Conservation (phyloP, 2,797 vertebrate genomes). For the Argyrosomus regius region DNA sequence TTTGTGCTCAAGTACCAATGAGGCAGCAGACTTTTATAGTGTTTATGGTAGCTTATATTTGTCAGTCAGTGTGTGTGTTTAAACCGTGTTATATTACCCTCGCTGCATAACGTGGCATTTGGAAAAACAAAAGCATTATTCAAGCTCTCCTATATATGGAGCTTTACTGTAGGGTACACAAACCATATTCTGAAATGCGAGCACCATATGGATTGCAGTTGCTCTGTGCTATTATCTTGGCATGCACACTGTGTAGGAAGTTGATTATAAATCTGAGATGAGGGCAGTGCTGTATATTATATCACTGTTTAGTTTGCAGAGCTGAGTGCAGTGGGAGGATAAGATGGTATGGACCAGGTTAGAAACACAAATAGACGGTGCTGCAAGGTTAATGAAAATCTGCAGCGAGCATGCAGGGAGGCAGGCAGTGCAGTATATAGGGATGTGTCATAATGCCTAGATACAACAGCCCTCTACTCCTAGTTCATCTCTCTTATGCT, state of each 20-base stretch:
- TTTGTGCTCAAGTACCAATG: constrained; percentile 16
- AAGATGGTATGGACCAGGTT: constrained; percentile 49
- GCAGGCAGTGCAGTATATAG: constrained; percentile 51
- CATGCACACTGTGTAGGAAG: constrained; percentile 47
- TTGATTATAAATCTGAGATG: constrained; percentile 45
- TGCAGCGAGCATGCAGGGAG: constrained; percentile 58
- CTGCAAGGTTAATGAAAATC: constrained; percentile 76
- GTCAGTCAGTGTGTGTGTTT: constrained; percentile 8
- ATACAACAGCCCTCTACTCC: constrained; percentile 44
- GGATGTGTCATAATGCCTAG: constrained; percentile 65
- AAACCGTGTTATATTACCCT: constrained; percentile 25
- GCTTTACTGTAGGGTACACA: constrained; percentile 7
- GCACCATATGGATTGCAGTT: constrained; percentile 32
- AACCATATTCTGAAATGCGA: constrained; percentile 34
- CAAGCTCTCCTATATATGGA: constrained; percentile 33
- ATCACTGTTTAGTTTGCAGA: constrained; percentile 33
- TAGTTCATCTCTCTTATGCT: constrained; percentile 36
- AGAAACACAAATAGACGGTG: constrained; percentile 54
- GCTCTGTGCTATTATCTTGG: constrained; percentile 12
- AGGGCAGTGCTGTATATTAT: neutral
- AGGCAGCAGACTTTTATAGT: constrained; percentile 39
- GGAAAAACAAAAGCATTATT: constrained; percentile 56
- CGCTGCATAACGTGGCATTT: constrained; percentile 31
- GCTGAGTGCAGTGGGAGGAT: constrained; percentile 53
- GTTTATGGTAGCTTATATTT: constrained; percentile 36